Evolutionary conservation across 1,140 invertebrate species (phyloP).

Genomic region (Cardiocondyla obscurior): DNA sequence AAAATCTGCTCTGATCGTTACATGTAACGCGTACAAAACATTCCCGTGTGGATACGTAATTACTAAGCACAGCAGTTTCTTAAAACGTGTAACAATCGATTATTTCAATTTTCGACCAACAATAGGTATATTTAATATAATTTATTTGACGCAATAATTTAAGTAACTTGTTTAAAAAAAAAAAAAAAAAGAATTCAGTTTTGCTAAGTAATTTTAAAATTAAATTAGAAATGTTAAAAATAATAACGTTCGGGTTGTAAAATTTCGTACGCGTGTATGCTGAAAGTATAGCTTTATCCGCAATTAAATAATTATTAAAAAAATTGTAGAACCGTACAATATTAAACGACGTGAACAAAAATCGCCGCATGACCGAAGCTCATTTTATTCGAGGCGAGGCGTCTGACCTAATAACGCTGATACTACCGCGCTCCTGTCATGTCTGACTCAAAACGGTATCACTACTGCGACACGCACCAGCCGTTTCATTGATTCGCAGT

Average conservation of each 20-base stretch:
- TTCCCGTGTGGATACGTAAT: not conserved
- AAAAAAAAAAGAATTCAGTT: too few relatives aligned
- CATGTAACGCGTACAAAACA: not conserved
- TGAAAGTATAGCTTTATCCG: not conserved
- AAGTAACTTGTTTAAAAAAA: too few relatives aligned
- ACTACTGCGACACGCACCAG: slow-evolving; percentile 29
- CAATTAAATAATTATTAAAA: not conserved
- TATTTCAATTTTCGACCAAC: not conserved
- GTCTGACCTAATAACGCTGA: slow-evolving; percentile 49
- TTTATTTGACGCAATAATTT: not conserved
- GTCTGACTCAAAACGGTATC: slow-evolving; percentile 58
- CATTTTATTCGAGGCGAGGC: not conserved
- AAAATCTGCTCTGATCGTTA: slow-evolving; percentile 9
- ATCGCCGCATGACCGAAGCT: not conserved
- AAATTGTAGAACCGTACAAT: not conserved
- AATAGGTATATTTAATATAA: not conserved
- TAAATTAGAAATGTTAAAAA: too few relatives aligned
- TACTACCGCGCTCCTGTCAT: slow-evolving; percentile 20
- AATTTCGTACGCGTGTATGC: too few relatives aligned
- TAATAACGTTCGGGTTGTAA: too few relatives aligned
- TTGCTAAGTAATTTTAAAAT: not conserved
- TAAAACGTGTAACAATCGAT: not conserved
- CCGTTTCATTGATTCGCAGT: not conserved
- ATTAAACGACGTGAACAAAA: not conserved
- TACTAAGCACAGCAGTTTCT: not conserved